Evolutionary conservation across 2,113 vertebrate genomes (phyloP), one percentile per base, ranked within the genome.

Genomic region (Apodemus speciosus): DNA sequence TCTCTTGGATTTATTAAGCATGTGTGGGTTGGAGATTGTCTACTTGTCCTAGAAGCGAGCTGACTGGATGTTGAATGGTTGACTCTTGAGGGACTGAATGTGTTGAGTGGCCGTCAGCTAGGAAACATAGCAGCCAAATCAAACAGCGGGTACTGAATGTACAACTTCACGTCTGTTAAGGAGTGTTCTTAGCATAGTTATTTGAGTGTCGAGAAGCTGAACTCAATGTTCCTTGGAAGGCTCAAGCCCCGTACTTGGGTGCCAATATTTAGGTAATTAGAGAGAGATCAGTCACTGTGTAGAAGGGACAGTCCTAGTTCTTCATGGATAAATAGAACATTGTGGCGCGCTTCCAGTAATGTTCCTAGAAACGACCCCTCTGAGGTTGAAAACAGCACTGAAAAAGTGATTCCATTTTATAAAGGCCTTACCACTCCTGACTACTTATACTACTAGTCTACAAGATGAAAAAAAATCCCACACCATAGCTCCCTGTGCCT

Each of bases 351-450:
- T 96, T 85, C 94, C 96, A 96, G 86, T 35, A 93, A 73, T 81
- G 92, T 97, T 97, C 96, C 92, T 85, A 10, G 84, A 95, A 95
- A 96, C 93, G 96, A 91, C 56, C 30, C 64, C 75, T 95, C 91
- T 53, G 95, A 92, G 95, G 51, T 77, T 96, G 86, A 90, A 88
- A 92, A 95, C 95, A 79, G 73, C n/a, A 97, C 89, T 87, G 85
- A 88, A 95, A 46, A 95, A 92, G 88, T 94, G 94, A 95, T 97
- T 96, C 95, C 95, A 71, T 79, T 96, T 94, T 92, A 92, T 79
- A 88, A 95, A 83, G 97, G 95, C 95, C 95, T 30, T 92, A 38
- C 91, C 73, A 94, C 64, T 94, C 85, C 72, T 95, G 90, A 77
- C 91, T 95, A 93, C 0, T 0, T 94, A 88, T 25, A 93, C 43